Conservation (phyloP, 2,113 vertebrate genomes). For the Cromileptes altivelis region DNA sequence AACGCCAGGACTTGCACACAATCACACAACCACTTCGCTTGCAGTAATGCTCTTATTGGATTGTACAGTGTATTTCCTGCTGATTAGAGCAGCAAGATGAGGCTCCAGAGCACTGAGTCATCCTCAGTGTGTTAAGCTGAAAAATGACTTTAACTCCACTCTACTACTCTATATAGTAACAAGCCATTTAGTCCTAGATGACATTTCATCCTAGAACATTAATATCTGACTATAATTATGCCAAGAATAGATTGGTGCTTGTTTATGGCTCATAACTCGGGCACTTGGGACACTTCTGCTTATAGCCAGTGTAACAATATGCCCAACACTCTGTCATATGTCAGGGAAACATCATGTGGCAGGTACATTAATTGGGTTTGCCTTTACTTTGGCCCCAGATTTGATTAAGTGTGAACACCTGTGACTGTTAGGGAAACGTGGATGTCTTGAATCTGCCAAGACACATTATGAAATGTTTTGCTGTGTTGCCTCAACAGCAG, state of each 20-base stretch:
- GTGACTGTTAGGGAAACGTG: background rate
- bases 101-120: slow-evolving; percentile 35
- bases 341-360: too few relatives aligned
- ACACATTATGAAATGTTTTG: background rate
- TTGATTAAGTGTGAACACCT: background rate
- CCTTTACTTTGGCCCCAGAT: background rate
- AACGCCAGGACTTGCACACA: background rate
- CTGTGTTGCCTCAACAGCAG: background rate
- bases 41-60: slow-evolving; percentile 62
- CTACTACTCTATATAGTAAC: background rate
- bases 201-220: background rate
- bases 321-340: background rate
- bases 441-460: background rate
- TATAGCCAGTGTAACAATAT: background rate
- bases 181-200: background rate
- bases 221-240: slow-evolving; percentile 11
- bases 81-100: slow-evolving; percentile 51
- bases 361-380: background rate
- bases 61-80: slow-evolving; percentile 55
- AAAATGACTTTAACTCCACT: slow-evolving; percentile 12
- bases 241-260: slow-evolving; percentile 2
- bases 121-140: background rate
- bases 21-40: slow-evolving; percentile 24
- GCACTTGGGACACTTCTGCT: background rate
- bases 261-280: background rate